Percentiles rank a stretch among this genome's conserved stretches.
These are phyloP conservation scores for Macrophya alboannulata DNA, from an alignment of 2,888 invertebrate species.

Conservation along the genomic window DNA sequence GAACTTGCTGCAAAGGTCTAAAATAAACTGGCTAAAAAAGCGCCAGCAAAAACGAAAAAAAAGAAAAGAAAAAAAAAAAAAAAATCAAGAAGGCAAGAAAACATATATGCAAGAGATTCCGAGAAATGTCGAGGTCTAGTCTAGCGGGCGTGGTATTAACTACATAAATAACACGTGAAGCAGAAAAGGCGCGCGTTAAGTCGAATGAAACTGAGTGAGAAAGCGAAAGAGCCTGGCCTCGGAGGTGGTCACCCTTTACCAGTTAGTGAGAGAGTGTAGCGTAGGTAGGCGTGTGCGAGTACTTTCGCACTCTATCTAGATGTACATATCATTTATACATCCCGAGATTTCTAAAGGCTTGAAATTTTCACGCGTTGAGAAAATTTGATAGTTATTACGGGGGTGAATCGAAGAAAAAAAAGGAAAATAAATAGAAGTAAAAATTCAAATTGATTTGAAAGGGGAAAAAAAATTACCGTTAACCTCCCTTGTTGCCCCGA, in stretches of 20 bases:
- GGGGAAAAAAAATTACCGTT: neutral
- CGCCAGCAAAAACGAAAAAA: constrained; percentile 27
- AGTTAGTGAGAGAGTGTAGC: neutral
- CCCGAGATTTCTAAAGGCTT: neutral
- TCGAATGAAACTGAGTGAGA: constrained; percentile 48
- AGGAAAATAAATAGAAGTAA: neutral
- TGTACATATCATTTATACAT: neutral
- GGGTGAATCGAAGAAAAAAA: neutral
- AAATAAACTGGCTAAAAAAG: neutral
- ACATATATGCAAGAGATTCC: constrained; percentile 66
- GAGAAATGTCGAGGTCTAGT: constrained; percentile 69
- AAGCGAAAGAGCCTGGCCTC: constrained; percentile 26
- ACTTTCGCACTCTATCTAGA: neutral
- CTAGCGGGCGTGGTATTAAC: constrained; percentile 74
- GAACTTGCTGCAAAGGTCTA: neutral
- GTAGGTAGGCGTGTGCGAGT: neutral
- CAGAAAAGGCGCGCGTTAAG: constrained; percentile 50
- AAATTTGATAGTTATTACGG: neutral
- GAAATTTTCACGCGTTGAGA: neutral
- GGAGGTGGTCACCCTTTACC: constrained; percentile 58
- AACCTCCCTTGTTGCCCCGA: neutral
- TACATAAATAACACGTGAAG: constrained; percentile 73
- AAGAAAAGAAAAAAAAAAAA: too few species aligned
- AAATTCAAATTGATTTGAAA: neutral
- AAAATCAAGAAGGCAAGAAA: neutral